Base-by-base conservation (phyloP, 2,113 vertebrate genomes). In the Peromyscus maniculatus region DNA sequence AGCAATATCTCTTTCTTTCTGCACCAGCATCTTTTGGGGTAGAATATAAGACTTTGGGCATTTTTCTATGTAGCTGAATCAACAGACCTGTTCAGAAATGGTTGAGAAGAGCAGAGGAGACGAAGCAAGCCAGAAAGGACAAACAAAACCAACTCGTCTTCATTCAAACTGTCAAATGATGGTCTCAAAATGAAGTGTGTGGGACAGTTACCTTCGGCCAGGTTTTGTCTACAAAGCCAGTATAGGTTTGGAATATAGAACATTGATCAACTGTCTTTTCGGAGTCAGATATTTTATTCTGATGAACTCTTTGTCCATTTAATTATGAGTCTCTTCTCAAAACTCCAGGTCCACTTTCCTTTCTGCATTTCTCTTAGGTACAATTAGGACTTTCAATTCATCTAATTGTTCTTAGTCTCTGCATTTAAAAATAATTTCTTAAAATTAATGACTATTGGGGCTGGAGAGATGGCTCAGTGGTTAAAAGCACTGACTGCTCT, bases 201-300 rank as follows among this genome's bases (percentile, higher is more conserved):
- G 43, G 7, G 72, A 15, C 7, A 91, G 71, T 28, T 55, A n/a
- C 72, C 71, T 94, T 91, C 39, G 84, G 75, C 72, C 77, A 77
- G 86, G 7, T 89, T 94, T 93, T 87, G 84, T 66, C 92, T 93
- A 26, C 6, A 59, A 33, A 94, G 87, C n/a, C 43, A 82, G 43
- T 36, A 43, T 78, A 64, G 82, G 43, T 80, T 36, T 46, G 49
- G 19, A 87, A 87, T 67, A 49, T 22, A 91, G 67, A 95, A 28
- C 77, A 91, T 46, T 77, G 52, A 91, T 16, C 36, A 57, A 87
- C 21, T 55, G 62, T 87, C 93, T 16, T 79, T 96, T 93, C 72
- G 74, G 90, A 97, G 83, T 26, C 39, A 93, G 66, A 28, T 36
- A 78, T 89, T 95, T 95, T 96, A 78, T 93, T 67, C 62, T 71